Conservation (phyloP, 1,140 invertebrate species). For the Wasmannia auropunctata region DNA sequence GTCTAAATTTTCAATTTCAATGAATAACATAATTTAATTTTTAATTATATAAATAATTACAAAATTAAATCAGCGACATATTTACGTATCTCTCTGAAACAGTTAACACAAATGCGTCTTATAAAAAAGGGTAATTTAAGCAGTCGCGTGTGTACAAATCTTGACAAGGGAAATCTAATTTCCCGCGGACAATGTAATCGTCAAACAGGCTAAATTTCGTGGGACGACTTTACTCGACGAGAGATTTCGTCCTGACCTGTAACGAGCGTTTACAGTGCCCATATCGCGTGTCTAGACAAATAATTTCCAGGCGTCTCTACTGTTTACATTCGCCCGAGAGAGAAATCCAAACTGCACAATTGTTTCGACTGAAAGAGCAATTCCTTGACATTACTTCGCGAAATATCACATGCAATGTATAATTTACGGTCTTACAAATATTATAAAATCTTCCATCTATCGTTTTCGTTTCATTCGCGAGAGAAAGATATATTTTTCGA, state of each 20-base stretch:
- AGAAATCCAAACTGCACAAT: constrained; percentile 7
- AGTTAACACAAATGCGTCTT: neutral
- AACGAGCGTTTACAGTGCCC: neutral
- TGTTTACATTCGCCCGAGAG: neutral
- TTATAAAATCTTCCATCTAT: neutral
- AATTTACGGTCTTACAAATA: constrained; percentile 1
- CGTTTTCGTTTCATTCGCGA: neutral
- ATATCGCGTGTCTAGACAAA: constrained; percentile 48
- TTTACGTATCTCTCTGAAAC: neutral
- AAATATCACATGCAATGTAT: neutral
- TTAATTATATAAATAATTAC: constrained; percentile 12
- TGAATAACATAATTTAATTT: neutral
- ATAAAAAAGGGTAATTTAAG: neutral
- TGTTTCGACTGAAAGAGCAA: neutral
- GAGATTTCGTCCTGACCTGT: neutral
- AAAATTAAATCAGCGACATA: neutral
- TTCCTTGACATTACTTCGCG: neutral
- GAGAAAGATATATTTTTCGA: neutral
- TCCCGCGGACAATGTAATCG: constrained; percentile 6
- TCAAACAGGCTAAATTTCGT: neutral
- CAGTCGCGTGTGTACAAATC: too few species aligned
- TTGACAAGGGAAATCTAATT: neutral
- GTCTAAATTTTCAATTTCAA: neutral
- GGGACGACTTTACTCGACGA: neutral
- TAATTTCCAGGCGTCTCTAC: constrained; percentile 19